Evolutionary conservation across 2,797 vertebrate species (phyloP), one percentile per base, ranked within the genome.

Genomic region (Syndactyla subalaris): DNA sequence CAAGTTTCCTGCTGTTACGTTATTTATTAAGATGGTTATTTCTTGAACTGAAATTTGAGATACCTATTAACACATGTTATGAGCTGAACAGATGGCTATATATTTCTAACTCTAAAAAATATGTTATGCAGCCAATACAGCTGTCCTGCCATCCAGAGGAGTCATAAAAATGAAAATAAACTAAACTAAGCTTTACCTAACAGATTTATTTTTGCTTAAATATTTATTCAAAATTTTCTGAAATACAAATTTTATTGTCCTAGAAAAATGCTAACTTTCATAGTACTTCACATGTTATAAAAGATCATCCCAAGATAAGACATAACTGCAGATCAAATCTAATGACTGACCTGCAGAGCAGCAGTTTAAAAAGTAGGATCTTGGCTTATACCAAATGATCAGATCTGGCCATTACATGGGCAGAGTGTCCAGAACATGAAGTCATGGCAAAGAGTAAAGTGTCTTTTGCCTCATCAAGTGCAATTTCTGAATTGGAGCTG

Each of bases 31-130:
- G 84, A 88, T 61, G 48, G 84, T 76, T 81, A 78, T 91, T 94
- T 86, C 87, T 95, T 81, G 67, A 94, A 81, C 32, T 92, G 92
- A 91, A 95, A 95, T 83, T 92, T 96, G 95, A 97, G 91, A 91
- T 59, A 76, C 66, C 89, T 92, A 63, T 92, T 95, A 96, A 95
- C 58, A 81, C 58, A 66, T 82, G 51, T 93, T 97, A 93, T 1
- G 17, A 95, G 78, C 81, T 85, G 84, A 93, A 88, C 91, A 94
- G 92, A 95, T 92, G 92, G 73, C 59, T 88, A 32, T 93, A 46
- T 86, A 76, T 88, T 90, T 89, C 82, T 86, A 73, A 74, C 58
- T 66, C 70, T 45, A 48, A 91, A 94, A 92, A 76, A 76, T 59
- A 85, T 3, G 4, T 88, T 88, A 18, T 63, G 52, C 88, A 76